Evolutionary conservation across 2,113 vertebrate genomes (phyloP).

Genomic region (Rhineura floridana): DNA sequence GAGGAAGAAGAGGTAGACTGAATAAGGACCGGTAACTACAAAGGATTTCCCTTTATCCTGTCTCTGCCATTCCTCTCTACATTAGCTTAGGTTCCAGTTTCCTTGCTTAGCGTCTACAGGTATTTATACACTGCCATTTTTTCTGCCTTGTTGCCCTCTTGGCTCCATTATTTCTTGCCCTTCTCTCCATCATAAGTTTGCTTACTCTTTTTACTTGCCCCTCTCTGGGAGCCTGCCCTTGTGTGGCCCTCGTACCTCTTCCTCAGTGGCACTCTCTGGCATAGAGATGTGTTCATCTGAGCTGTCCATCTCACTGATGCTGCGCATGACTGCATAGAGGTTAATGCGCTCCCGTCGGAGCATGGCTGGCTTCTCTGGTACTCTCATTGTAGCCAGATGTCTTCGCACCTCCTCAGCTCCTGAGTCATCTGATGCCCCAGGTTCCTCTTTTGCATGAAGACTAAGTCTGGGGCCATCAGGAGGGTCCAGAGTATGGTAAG

Average conservation of each 20-base stretch:
- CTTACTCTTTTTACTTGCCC: background rate
- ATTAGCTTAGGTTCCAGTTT: background rate
- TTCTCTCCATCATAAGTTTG: background rate
- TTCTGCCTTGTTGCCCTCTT: background rate
- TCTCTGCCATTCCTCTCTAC: background rate
- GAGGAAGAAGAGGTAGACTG: background rate
- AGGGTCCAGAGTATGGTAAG: background rate
- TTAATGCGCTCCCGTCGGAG: conserved; percentile 85
- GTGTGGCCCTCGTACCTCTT: conserved; percentile 27
- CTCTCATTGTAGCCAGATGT: conserved; percentile 15
- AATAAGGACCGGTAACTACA: background rate
- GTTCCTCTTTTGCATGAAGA: background rate
- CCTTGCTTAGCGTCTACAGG: background rate
- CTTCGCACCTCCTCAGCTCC: conserved; percentile 42
- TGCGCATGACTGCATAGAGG: conserved; percentile 92
- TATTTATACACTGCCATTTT: background rate
- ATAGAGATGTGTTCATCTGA: conserved; percentile 40
- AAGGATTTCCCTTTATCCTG: background rate
- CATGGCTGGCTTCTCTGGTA: background rate
- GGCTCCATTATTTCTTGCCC: background rate
- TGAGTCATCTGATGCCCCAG: background rate
- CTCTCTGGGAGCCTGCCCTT: background rate
- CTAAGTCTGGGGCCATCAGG: background rate
- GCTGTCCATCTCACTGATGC: conserved; percentile 88
- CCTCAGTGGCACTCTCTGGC: conserved; percentile 21